phyloP scores from a whole-genome alignment of 2,888 invertebrate genomes.

The Pilophorus perplexus region DNA sequence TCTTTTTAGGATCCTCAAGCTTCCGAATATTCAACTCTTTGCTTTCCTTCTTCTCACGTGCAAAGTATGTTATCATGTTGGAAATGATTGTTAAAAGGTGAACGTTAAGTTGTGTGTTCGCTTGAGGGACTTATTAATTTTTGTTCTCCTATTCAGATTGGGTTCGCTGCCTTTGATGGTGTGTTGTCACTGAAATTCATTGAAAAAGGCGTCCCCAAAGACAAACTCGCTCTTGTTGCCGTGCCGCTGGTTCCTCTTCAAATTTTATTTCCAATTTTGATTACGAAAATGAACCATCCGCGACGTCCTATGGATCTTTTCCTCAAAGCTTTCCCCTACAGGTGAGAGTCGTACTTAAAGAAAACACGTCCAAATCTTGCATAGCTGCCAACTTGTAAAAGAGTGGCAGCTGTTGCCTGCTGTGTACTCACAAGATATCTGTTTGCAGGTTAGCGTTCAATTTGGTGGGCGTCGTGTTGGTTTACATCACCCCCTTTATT shows the following conservation, averaged over 20 bases:
- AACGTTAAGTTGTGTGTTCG: too few species aligned
- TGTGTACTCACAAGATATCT: background rate
- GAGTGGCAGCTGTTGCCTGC: background rate
- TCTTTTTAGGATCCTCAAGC: slow-evolving; percentile 75
- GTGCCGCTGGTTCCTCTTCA: slow-evolving; percentile 93
- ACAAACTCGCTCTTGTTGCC: slow-evolving; percentile 86
- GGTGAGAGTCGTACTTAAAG: too few species aligned
- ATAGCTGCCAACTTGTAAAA: background rate
- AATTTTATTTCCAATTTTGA: slow-evolving; percentile 83
- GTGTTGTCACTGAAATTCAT: slow-evolving; percentile 92
- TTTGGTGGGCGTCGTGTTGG: slow-evolving; percentile 75
- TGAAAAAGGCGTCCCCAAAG: slow-evolving; percentile 94
- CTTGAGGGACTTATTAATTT: too few species aligned
- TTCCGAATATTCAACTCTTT: slow-evolving; percentile 77
- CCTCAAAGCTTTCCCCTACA: slow-evolving; percentile 81
- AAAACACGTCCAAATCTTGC: slow-evolving; percentile 44
- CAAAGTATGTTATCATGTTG: slow-evolving; percentile 46
- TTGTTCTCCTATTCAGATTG: too few species aligned
- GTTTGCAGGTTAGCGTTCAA: slow-evolving; percentile 73
- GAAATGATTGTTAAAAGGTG: too few species aligned
- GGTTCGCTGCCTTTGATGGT: slow-evolving; percentile 93
- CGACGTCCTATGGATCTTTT: slow-evolving; percentile 85
- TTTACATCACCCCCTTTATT: slow-evolving; percentile 78
- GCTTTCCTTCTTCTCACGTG: slow-evolving; percentile 78
- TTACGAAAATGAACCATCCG: slow-evolving; percentile 75